Evolutionary conservation across 2,888 invertebrate genomes (phyloP), one percentile per base, ranked within the genome.

Genomic region (Acanthosoma haemorrhoidale): DNA sequence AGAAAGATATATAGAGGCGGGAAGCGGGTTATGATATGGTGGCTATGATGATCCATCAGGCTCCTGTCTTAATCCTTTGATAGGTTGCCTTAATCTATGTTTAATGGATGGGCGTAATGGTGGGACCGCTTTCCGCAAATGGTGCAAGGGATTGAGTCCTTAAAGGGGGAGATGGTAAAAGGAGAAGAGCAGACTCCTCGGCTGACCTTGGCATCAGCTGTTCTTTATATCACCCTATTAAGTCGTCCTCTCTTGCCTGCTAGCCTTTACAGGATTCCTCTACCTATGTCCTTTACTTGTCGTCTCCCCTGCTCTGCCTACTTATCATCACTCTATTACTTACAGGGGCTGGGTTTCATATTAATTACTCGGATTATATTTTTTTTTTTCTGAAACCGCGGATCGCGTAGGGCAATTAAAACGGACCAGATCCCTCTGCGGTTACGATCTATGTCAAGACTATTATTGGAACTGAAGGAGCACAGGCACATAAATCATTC

Each of bases 161-260:
- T 36, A 38, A 61, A 36, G 61, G 34, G 61, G 51, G 21, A 29
- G 51, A 29, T 34, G 63, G 36, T 21, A 61, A 39, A 61, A 61
- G 38, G 38, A 57, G 8, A 15, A 57, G 57, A n/a, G n/a, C n/a
- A n/a, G n/a, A n/a, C n/a, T n/a, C n/a, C n/a, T 9, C 60, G 51
- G 11, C 51, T n/a, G 67, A 36, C 67, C 67, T 67, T 67, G 38
- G 32, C 41, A 64, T 43, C 67, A 43, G 67, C 67, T 67, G 51
- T 32, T 67, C 51, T 51, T 64, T 67, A 67, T 51, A 36, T 32
- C 41, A n/a, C n/a, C 36, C 67, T 67, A 67, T 67, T 67, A 67
- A 67, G 67, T 67, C 67, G 67, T 67, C 39, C 64, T 36, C 39
- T 39, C 38, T 39, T n/a, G 15, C 5, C 9, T 11, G 15, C 57